Base-by-base conservation (phyloP, 2,797 vertebrate genomes). In the Philypnodon macrostomus region DNA sequence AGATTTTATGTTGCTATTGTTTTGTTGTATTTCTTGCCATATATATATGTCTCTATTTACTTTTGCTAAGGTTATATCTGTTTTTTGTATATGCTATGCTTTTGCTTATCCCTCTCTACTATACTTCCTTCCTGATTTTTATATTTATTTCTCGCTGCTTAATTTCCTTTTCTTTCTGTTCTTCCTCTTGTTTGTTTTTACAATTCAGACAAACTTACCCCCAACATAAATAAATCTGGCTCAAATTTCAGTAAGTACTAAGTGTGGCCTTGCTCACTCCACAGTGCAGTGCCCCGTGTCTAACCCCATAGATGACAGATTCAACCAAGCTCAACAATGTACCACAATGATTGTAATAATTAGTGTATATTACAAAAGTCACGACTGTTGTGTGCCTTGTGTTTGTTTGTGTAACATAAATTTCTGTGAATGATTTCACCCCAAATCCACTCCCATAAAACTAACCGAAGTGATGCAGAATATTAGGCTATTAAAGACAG, bases 161-260 rank as follows among this genome's bases (percentile, higher is more conserved):
- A 44, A 39, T 70, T 67, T 77, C 62, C 37, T 66, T 73, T 63
- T 70, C 49, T 63, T 75, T 84, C 69, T 69, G 75, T 65, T 72
- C 68, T 74, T 72, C 81, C 75, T 85, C 75, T 66, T 80, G 60
- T 88, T n/a, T n/a, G n/a, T 86, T 79, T 80, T 23, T 19, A 83
- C 63, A 48, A 79, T 89, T 87, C 87, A 91, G 89, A 91, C 77
- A 92, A 90, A 88, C 88, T 84, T 79, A 84, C 79, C 70, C 87
- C 86, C 86, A 87, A 88, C 84, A 84, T 86, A 74, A 91, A 89
- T 90, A 91, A 89, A 88, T 87, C 88, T 86, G 87, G 81, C 85
- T 82, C 89, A 60, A 85, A 86, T 51, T 91, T 91, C 90, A 90
- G 90, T 92, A 90, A 91, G 90, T 91, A 91, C 89, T 77, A 69